A percentile compares a stretch with the other conserved stretches of the same genome.
Evolutionary conservation across 1,140 invertebrate genomes (phyloP).

Genomic region (Caerostris extrusa): DNA sequence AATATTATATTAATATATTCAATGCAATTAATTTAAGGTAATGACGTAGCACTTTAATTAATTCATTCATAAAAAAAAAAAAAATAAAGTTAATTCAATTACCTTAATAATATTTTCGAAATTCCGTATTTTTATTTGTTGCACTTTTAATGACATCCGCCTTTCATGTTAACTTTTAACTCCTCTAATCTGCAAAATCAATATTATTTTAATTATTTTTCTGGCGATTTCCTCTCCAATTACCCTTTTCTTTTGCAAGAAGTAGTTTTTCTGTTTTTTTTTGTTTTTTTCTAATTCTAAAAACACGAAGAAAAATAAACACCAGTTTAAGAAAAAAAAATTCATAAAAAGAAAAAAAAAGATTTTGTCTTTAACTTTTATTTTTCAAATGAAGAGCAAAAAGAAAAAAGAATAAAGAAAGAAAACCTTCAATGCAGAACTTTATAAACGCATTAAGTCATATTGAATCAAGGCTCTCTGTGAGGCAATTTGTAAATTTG

Average conservation of each 20-base stretch:
- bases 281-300: too few relatives aligned
- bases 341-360: too few relatives aligned
- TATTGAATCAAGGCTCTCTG: neutral
- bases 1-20: too few relatives aligned
- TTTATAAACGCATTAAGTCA: neutral
- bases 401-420: too few relatives aligned
- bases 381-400: neutral
- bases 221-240: neutral
- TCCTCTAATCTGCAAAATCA: neutral
- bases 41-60: too few relatives aligned
- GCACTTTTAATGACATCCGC: neutral
- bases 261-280: too few relatives aligned
- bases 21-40: too few relatives aligned
- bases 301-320: neutral
- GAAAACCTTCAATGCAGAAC: neutral
- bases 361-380: neutral
- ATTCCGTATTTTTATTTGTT: neutral
- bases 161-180: neutral
- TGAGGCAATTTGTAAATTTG: neutral
- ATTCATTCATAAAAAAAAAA: too few relatives aligned
- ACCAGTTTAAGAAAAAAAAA: neutral
- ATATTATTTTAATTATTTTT: conserved; percentile 29
- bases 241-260: neutral
- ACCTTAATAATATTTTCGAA: neutral
- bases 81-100: too few relatives aligned